phyloP scores from a whole-genome alignment of 2,888 invertebrate genomes.

The Emmelina monodactyla region DNA sequence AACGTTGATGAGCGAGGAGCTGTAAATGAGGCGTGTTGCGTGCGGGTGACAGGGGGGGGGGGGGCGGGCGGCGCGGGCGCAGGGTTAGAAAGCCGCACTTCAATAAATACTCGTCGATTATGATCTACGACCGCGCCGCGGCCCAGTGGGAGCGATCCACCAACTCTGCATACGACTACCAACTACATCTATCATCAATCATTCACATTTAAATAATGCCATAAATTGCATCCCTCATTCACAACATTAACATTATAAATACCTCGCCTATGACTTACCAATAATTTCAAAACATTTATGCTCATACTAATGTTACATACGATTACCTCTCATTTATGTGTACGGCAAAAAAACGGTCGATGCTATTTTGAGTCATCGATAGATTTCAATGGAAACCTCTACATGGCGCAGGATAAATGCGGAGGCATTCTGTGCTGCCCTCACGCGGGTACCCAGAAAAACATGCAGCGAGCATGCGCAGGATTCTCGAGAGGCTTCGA shows the following conservation, averaged over 20 bases:
- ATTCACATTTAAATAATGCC: too few relatives aligned
- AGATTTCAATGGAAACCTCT: too few relatives aligned
- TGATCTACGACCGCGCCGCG: conserved; percentile 64
- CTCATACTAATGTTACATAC: too few relatives aligned
- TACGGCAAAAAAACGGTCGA: too few relatives aligned
- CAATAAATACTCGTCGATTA: conserved; percentile 62
- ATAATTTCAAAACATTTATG: too few relatives aligned
- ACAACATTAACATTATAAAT: too few relatives aligned
- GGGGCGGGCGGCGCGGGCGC: conserved; percentile 22
- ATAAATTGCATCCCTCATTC: too few relatives aligned
- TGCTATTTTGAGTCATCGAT: too few relatives aligned
- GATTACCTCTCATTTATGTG: too few relatives aligned
- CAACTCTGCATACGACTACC: neutral
- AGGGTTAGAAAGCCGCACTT: conserved; percentile 48
- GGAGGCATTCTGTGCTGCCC: conserved; percentile 33
- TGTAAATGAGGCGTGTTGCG: conserved; percentile 29
- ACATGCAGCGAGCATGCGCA: conserved; percentile 27
- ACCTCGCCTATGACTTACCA: too few relatives aligned
- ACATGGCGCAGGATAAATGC: conserved; percentile 20
- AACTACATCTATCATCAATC: too few relatives aligned
- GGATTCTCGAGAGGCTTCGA: conserved; percentile 35
- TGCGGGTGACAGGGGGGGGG: conserved; percentile 42
- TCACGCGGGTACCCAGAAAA: conserved; percentile 41
- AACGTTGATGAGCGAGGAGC: conserved; percentile 25
- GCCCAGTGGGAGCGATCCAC: conserved; percentile 30